Evolutionary conservation across 2,113 vertebrate genomes (phyloP).

Genomic region (Hypomesus transpacificus): DNA sequence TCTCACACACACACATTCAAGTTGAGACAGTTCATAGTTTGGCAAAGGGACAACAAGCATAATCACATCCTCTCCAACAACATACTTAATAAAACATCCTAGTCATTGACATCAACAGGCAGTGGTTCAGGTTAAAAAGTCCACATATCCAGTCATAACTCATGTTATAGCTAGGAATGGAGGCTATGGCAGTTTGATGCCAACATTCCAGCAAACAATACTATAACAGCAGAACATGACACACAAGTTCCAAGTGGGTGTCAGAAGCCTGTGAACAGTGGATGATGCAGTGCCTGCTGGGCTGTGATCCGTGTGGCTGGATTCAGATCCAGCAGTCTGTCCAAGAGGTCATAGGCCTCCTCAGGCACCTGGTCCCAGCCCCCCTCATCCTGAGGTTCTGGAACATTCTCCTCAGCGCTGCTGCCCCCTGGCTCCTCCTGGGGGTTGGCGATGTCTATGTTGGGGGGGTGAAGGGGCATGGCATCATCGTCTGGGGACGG

Average conservation of each 20-base stretch:
- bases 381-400: conserved; percentile 43
- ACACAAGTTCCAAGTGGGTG: no score
- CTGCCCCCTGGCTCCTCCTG: neutral
- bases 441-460: neutral
- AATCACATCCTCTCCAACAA: no score
- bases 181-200: neutral
- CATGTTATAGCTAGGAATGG: neutral
- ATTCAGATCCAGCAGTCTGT: conserved; percentile 90
- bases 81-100: no score
- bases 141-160: neutral
- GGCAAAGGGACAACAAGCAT: no score
- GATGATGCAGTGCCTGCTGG: conserved; percentile 79
- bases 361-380: conserved; percentile 87
- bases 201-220: neutral
- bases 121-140: no score
- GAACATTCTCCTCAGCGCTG: neutral
- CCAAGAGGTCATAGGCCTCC: conserved; percentile 88
- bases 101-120: no score
- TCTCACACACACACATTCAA: no score
- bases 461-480: conserved; percentile 17
- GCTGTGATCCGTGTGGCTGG: conserved; percentile 90
- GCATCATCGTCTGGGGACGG: conserved; percentile 29
- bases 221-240: neutral
- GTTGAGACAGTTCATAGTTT: no score
- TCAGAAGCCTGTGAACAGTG: conserved; percentile 78